Evolutionary conservation across 2,113 vertebrate species (phyloP).

Genomic region (Sorex araneus): DNA sequence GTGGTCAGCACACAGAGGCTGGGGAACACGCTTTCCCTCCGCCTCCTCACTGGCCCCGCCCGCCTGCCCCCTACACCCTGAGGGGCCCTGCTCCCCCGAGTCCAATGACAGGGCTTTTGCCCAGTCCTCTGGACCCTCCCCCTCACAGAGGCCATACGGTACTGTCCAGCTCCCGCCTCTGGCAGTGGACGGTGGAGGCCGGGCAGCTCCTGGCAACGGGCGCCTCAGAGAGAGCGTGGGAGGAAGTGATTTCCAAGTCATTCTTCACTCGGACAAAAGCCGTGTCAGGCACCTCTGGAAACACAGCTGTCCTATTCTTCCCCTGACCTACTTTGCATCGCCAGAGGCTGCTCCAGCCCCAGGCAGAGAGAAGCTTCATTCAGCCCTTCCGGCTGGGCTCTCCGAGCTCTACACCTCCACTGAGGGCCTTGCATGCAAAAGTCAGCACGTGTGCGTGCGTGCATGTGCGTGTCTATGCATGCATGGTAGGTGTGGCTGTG

Average conservation of each 20-base stretch:
- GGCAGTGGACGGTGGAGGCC: conserved; percentile 88
- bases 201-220: conserved; percentile 90
- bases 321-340: conserved; percentile 91
- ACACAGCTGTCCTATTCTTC: conserved; percentile 91
- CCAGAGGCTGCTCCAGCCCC: conserved; percentile 83
- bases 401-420: conserved; percentile 86
- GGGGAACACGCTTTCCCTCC: conserved; percentile 80
- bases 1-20: conserved; percentile 67
- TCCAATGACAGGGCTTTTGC: conserved; percentile 84
- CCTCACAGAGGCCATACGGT: conserved; percentile 83
- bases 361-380: conserved; percentile 87
- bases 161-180: conserved; percentile 86
- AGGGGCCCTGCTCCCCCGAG: conserved; percentile 77
- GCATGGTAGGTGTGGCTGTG: neutral
- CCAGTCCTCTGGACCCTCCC: conserved; percentile 72
- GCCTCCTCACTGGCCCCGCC: conserved; percentile 66
- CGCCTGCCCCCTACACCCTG: conserved; percentile 71
- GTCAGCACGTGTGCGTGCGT: conserved; percentile 63
- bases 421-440: conserved; percentile 84
- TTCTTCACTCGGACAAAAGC: conserved; percentile 91
- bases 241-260: conserved; percentile 92
- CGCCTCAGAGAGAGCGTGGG: conserved; percentile 87
- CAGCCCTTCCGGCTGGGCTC: conserved; percentile 88
- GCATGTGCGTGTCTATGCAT: neutral
- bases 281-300: conserved; percentile 92